A percentile compares a stretch with the other conserved stretches of the same genome.
Conservation (phyloP, 2,113 vertebrate species). For the Bombycilla garrulus region DNA sequence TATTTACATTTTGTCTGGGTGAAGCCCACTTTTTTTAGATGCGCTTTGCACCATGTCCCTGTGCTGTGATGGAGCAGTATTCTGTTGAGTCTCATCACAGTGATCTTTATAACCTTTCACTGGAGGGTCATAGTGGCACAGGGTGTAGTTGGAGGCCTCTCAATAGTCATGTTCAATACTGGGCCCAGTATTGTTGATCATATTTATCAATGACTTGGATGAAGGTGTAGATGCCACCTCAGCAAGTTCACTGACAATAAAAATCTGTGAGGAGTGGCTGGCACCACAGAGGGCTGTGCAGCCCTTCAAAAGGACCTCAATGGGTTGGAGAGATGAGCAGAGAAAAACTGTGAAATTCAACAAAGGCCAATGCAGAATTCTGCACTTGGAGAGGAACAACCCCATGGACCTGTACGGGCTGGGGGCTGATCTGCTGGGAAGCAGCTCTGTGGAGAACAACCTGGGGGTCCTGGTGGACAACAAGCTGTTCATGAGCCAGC, state of each 20-base stretch:
- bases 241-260: neutral
- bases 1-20: neutral
- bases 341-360: neutral
- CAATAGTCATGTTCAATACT: neutral
- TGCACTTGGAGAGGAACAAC: neutral
- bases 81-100: neutral
- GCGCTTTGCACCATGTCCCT: neutral
- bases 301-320: fast-evolving
- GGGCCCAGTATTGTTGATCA: neutral
- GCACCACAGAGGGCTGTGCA: neutral
- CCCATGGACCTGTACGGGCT: neutral
- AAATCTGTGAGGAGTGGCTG: neutral
- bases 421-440: neutral
- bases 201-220: neutral
- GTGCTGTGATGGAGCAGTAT: neutral
- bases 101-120: neutral
- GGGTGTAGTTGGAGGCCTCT: neutral
- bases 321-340: neutral
- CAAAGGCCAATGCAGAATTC: neutral
- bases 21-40: neutral
- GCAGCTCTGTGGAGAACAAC: neutral
- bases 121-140: neutral
- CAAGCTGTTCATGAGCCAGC: neutral
- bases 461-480: neutral
- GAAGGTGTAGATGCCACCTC: neutral